phyloP scores from a whole-genome alignment of 2,888 invertebrate genomes.

The Eledona agricola region DNA sequence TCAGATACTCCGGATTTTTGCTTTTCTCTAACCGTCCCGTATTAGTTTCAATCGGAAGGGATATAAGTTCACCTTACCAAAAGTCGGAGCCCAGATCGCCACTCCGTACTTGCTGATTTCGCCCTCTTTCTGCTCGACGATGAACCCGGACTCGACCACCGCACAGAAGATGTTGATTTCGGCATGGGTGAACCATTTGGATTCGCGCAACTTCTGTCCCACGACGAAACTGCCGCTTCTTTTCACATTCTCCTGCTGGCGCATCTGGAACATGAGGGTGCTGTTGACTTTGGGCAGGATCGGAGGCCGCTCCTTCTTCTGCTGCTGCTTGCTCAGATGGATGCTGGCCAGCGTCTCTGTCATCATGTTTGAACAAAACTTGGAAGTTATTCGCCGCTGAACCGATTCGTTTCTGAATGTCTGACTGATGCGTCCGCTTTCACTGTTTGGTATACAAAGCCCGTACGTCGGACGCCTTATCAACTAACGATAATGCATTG shows the following conservation, averaged over 20 bases:
- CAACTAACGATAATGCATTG: slow-evolving; percentile 17
- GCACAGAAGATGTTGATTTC: slow-evolving; percentile 77
- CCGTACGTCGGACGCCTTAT: slow-evolving; percentile 20
- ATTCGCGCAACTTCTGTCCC: slow-evolving; percentile 75
- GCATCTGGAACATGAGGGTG: slow-evolving; percentile 27
- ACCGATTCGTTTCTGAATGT: no score
- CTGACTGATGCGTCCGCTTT: slow-evolving; percentile 1
- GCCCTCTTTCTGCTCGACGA: slow-evolving; percentile 70
- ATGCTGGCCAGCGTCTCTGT: slow-evolving; percentile 38
- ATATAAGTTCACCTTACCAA: no score
- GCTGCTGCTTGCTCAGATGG: slow-evolving; percentile 31
- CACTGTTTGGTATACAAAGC: slow-evolving; percentile 27
- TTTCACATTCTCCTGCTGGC: slow-evolving; percentile 31
- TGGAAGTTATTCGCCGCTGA: slow-evolving; percentile 12
- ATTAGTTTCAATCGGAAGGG: no score
- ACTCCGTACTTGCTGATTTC: slow-evolving; percentile 73
- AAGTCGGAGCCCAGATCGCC: slow-evolving; percentile 75
- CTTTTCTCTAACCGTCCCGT: no score
- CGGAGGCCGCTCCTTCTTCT: slow-evolving; percentile 3
- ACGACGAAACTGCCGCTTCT: slow-evolving; percentile 73
- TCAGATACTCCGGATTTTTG: slow-evolving; percentile 76
- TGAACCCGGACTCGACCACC: slow-evolving; percentile 76
- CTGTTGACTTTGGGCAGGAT: slow-evolving; percentile 16
- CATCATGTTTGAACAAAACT: slow-evolving; percentile 34
- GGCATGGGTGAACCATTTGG: slow-evolving; percentile 78